These are phyloP conservation scores for Magallana ariakensis DNA, from an alignment of 1,140 invertebrate species.

Conservation along the genomic window DNA sequence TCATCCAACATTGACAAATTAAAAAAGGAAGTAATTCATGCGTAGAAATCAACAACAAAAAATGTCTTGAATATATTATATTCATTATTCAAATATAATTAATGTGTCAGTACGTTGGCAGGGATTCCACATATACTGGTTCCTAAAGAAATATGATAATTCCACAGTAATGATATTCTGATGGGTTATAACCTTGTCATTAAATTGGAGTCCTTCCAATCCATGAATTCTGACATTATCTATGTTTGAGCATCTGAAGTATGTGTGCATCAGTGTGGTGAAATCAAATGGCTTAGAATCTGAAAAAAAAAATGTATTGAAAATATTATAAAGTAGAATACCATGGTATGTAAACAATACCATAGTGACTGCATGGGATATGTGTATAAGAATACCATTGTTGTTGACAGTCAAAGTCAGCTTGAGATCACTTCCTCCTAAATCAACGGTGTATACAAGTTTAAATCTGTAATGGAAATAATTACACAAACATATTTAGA, in stretches of 20 bases:
- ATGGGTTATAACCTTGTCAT: slow-evolving; percentile 89
- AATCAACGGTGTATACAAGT: slow-evolving; percentile 88
- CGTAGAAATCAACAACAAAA: too few relatives aligned
- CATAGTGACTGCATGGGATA: too few relatives aligned
- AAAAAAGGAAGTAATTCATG: too few relatives aligned
- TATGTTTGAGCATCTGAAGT: slow-evolving; percentile 97
- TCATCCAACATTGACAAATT: too few relatives aligned
- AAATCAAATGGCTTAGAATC: slow-evolving; percentile 92
- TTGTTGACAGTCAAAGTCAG: slow-evolving; percentile 70
- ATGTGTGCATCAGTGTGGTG: slow-evolving; percentile 95
- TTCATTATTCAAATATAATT: too few relatives aligned
- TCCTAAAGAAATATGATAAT: too few relatives aligned
- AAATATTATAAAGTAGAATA: too few relatives aligned
- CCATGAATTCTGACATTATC: slow-evolving; percentile 93
- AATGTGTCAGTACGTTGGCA: too few relatives aligned
- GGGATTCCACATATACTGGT: too few relatives aligned
- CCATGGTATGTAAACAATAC: too few relatives aligned
- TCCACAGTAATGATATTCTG: too few relatives aligned
- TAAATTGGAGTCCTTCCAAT: slow-evolving; percentile 93
- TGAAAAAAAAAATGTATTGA: slow-evolving; percentile 75
- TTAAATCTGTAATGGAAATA: slow-evolving; percentile 75
- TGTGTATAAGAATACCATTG: slow-evolving; percentile 65
- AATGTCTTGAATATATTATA: too few relatives aligned
- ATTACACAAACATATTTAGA: neutral
- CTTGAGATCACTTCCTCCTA: slow-evolving; percentile 87